Base-by-base conservation (phyloP, 2,888 invertebrate species). In the Spodoptera picta region DNA sequence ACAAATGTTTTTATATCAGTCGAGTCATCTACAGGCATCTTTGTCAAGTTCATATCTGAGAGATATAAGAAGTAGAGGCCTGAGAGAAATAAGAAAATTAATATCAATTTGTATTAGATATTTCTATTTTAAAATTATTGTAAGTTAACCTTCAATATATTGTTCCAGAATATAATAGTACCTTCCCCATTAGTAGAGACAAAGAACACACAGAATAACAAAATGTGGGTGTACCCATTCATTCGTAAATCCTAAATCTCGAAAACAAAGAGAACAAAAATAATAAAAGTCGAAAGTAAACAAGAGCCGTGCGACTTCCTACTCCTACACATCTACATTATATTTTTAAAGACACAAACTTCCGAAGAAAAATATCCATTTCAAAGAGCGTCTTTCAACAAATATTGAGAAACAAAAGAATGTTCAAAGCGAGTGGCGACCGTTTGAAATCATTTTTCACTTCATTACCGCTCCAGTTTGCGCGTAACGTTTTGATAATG, bases 401-500 rank as follows among this genome's bases (percentile, higher is more conserved):
- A 60, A 65, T 61, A 69, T 73, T 66, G 65, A 47, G 57, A 64
- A 72, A 78, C 76, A 73, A 71, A 74, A 72, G 75, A 69, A 64
- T 50, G 57, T 60, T 69, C 66, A 67, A 70, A 69, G 73, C 65
- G 56, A 76, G 76, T 69, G 77, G 74, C 77, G 70, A 77, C 67
- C 76, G 78, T 80, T 80, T 79, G 60, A 75, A 76, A 80, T 84
- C 80, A 88, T 88, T 87, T 85, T 82, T 84, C 84, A 86, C 83
- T 79, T 86, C 88, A 85, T 88, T 88, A 82, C 79, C 55, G 75
- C 56, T 62, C 68, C 61, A 82, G 80, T 77, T 77, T 75, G 79
- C 77, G 81, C 86, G 83, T 82, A 76, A 69, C 75, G 69, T 60
- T 61, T 61, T 62, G 46, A 70, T 78, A 80, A 86, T 85, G 83